Percentiles rank a stretch among this genome's conserved stretches.
Evolutionary conservation across 2,888 invertebrate genomes (phyloP).

Genomic region (Penaeus monodon): DNA sequence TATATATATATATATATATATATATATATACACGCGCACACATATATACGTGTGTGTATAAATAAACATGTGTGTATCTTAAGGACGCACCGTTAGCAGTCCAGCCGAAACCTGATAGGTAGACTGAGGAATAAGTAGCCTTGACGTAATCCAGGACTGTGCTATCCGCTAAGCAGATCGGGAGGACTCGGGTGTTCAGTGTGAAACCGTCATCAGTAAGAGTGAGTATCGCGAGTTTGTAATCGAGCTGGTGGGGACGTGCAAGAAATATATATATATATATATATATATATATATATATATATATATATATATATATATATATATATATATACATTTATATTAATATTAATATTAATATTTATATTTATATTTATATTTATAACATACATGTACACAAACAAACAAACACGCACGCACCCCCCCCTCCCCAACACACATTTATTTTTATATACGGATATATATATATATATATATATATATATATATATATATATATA

Average conservation of each 20-base stretch:
- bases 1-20: conserved; percentile 1
- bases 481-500: too few relatives aligned
- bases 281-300: too few relatives aligned
- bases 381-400: too few relatives aligned
- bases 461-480: too few relatives aligned
- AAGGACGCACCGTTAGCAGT: background rate
- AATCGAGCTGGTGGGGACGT: background rate
- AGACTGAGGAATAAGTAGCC: background rate
- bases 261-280: too few relatives aligned
- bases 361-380: too few relatives aligned
- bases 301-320: too few relatives aligned
- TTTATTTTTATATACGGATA: too few relatives aligned
- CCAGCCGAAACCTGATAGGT: conserved; percentile 25
- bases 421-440: too few relatives aligned
- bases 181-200: conserved; percentile 29
- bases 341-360: too few relatives aligned
- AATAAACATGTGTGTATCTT: background rate
- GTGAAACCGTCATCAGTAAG: conserved; percentile 28
- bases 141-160: background rate
- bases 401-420: too few relatives aligned
- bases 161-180: conserved; percentile 12
- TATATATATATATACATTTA: too few relatives aligned
- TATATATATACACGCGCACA: background rate
- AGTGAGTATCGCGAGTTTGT: conserved; percentile 29
- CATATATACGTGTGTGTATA: background rate